Conservation (phyloP, 2,113 vertebrate genomes). For the Sisor rabdophorus region DNA sequence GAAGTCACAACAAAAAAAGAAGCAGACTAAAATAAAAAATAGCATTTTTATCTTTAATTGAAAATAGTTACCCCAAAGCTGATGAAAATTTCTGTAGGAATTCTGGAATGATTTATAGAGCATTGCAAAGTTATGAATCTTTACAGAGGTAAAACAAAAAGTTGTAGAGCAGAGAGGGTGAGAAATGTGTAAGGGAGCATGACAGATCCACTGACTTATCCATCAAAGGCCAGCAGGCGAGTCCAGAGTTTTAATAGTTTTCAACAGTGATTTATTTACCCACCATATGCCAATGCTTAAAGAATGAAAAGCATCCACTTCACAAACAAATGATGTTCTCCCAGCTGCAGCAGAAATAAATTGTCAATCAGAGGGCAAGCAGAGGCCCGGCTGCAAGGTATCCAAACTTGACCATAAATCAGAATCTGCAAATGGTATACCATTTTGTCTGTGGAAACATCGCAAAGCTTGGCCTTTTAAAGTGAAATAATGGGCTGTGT, state of each 20-base stretch:
- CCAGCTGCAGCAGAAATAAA: constrained; percentile 22
- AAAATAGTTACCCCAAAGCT: constrained; percentile 20
- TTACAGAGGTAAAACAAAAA: constrained; percentile 49
- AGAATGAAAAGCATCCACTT: constrained; percentile 41
- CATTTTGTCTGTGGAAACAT: constrained; percentile 27
- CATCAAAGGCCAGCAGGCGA: constrained; percentile 40
- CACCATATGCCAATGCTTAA: constrained; percentile 59
- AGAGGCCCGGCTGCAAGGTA: constrained; percentile 6
- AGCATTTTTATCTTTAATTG: constrained; percentile 39
- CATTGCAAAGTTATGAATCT: constrained; percentile 22
- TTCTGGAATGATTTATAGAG: constrained; percentile 22
- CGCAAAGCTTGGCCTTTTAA: neutral
- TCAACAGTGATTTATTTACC: constrained; percentile 66
- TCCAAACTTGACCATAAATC: constrained; percentile 13
- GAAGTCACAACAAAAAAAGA: constrained; percentile 42
- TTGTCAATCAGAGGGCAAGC: constrained; percentile 20
- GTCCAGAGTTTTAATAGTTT: constrained; percentile 62
- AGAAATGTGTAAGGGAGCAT: constrained; percentile 18
- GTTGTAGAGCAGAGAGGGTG: constrained; percentile 31
- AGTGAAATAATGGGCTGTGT: constrained; percentile 20
- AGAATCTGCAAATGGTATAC: constrained; percentile 13
- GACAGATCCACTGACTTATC: constrained; percentile 39
- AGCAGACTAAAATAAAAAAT: constrained; percentile 1
- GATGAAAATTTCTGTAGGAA: constrained; percentile 36
- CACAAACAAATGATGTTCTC: constrained; percentile 40